Evolutionary conservation across 1,140 invertebrate species (phyloP), one percentile per base, ranked within the genome.

Genomic region (Mamestra configurata): DNA sequence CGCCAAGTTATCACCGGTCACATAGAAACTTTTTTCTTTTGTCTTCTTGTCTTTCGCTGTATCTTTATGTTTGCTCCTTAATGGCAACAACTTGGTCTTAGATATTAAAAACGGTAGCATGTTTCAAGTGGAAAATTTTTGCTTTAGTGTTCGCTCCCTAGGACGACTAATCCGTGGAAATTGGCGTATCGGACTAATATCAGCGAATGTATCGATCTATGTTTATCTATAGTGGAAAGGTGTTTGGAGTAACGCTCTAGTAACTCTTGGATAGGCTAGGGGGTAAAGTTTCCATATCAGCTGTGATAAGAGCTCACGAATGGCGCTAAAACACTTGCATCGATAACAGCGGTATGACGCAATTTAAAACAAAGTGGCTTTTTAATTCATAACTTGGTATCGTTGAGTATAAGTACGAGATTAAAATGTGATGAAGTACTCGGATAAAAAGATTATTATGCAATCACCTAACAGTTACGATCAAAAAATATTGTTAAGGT

Each of bases 81-180:
- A 82, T 73, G 91, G 86, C n/a, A 93, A 79, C 7, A 91, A 72
- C 85, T 92, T 93, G 0, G 90, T 89, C 83, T 92, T 92, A 1
- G 90, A 91, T 83, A 91, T 89, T 40, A 94, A 53, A 84, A 91
- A 87, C 20, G 91, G 93, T 49, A 93, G 79, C 91, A 93, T 92
- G 8, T 71, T 87, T 46, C 13, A 8, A 40, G 24, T 20, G 24
- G n/a, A 51, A 57, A 37, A 10, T 51, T 1, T 20, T 13, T 24
- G 4, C 15, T 51, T 27, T 70, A 2, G 0, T 15, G 6, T 1
- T n/a, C 7, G 20, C 13, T 35, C 51, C 4, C 11, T 40, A 53
- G 31, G 35, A 61, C 40, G 43, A 46, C 40, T 77, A 64, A 77
- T 78, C 49, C 68, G 57, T 57, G 68, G 10, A 51, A 80, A 83